Evolutionary conservation across 2,888 invertebrate genomes (phyloP).

Genomic region (Dione vanillae): DNA sequence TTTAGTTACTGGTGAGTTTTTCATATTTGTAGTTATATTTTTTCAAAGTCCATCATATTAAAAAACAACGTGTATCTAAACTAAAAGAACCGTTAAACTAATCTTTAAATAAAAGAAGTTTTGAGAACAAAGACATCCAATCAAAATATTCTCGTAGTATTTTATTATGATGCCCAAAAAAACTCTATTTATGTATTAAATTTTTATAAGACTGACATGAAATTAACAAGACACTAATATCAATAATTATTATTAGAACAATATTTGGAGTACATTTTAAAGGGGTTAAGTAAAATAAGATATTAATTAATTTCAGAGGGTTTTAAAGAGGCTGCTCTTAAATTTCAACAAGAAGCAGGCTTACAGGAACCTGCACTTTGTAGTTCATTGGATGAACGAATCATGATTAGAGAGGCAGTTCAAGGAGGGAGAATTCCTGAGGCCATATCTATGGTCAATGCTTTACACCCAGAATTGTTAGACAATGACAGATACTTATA

Average conservation of each 20-base stretch:
- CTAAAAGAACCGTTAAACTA: neutral
- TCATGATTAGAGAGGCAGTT: slow-evolving; percentile 96
- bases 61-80: neutral
- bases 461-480: slow-evolving; percentile 96
- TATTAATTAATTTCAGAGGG: slow-evolving; percentile 86
- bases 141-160: neutral
- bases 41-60: neutral
- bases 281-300: neutral
- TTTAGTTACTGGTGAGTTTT: slow-evolving; percentile 93
- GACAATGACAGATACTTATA: slow-evolving; percentile 98
- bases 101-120: neutral
- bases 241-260: neutral
- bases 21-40: neutral
- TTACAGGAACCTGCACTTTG: slow-evolving; percentile 80
- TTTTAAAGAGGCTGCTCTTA: slow-evolving; percentile 98
- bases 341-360: slow-evolving; percentile 97
- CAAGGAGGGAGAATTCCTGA: slow-evolving; percentile 96
- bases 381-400: slow-evolving; percentile 95
- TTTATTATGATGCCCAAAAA: neutral
- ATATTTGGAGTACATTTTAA: neutral
- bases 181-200: too few species aligned
- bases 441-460: slow-evolving; percentile 96
- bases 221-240: neutral
- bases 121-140: slow-evolving; percentile 8
- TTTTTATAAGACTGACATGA: neutral